Evolutionary conservation across 2,113 vertebrate species (phyloP).

Genomic region (Poecilia latipinna): DNA sequence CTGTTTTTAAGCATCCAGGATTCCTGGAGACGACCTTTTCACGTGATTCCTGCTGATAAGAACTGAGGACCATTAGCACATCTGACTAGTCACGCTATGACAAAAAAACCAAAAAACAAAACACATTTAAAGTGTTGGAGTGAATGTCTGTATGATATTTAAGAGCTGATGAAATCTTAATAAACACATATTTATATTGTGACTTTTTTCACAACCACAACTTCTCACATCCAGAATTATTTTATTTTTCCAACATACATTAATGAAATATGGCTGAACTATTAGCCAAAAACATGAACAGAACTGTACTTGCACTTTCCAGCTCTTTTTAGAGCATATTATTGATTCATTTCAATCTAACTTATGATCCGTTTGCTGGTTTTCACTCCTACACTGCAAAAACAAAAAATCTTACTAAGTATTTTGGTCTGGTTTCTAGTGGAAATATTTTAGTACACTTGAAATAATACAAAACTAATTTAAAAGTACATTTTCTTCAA

Average conservation of each 20-base stretch:
- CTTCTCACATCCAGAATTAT: not conserved
- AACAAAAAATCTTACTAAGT: too few relatives aligned
- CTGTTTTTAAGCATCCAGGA: constrained; percentile 3
- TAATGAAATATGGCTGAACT: too few relatives aligned
- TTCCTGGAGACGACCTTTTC: not conserved
- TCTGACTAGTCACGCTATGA: constrained; percentile 8
- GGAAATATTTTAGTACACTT: too few relatives aligned
- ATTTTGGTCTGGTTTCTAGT: too few relatives aligned
- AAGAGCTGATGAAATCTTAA: constrained; percentile 82
- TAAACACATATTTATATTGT: constrained; percentile 85
- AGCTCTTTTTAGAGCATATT: not conserved
- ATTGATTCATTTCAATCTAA: not conserved
- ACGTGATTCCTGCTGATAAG: constrained; percentile 16
- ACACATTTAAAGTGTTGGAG: constrained; percentile 40
- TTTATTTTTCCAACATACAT: not conserved
- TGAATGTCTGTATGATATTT: constrained; percentile 84
- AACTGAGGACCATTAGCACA: constrained; percentile 53
- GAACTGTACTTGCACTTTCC: not conserved
- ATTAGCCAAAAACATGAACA: not conserved
- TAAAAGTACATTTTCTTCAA: too few relatives aligned
- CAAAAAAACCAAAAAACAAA: not conserved
- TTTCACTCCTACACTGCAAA: not conserved
- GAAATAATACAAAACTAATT: too few relatives aligned
- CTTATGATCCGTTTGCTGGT: not conserved
- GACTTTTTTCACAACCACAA: not conserved